Conservation (phyloP, 2,113 vertebrate species). For the Mustela nigripes region DNA sequence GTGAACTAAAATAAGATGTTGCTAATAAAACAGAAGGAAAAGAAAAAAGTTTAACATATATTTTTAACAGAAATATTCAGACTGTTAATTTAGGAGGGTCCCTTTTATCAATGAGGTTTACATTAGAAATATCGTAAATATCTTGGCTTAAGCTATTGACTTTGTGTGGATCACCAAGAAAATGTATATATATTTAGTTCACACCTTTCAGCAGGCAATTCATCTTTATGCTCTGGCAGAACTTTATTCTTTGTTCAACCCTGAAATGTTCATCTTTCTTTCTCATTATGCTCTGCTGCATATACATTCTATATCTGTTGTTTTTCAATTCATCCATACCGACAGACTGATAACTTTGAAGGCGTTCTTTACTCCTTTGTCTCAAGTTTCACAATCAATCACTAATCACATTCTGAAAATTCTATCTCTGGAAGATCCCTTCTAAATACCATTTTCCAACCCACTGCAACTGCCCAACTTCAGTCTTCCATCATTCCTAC, state of each 20-base stretch:
- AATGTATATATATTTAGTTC: neutral
- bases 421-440: neutral
- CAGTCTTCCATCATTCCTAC: neutral
- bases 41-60: neutral
- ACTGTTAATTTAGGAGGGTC: neutral
- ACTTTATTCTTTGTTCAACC: neutral
- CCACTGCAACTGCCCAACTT: neutral
- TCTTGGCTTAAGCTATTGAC: neutral
- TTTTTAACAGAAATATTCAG: conserved; percentile 3
- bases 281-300: neutral
- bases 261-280: neutral
- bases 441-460: neutral
- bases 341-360: neutral
- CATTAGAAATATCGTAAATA: neutral
- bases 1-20: neutral
- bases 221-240: neutral
- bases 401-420: neutral
- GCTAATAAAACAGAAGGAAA: neutral
- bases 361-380: neutral
- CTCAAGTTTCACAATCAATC: neutral
- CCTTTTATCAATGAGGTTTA: neutral
- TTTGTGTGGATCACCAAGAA: neutral
- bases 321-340: neutral
- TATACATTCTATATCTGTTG: neutral
- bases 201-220: neutral